Conservation (phyloP, 2,888 invertebrate genomes). For the Balanococcus diminutus region DNA sequence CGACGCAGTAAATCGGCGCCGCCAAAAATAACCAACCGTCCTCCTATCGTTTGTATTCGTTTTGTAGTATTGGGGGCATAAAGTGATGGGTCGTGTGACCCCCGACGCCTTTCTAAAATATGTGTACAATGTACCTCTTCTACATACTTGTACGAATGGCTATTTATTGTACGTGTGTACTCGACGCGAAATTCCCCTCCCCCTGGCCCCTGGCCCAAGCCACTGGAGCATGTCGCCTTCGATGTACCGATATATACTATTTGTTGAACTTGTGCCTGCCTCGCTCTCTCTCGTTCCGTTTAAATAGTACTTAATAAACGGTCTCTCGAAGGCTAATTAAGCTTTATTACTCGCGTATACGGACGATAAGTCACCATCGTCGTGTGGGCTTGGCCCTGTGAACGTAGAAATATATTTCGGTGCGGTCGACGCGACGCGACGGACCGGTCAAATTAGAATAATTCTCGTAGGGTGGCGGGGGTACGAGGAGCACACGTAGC, state of each 20-base stretch:
- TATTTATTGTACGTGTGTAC: no score
- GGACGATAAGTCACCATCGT: not conserved
- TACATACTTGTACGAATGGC: no score
- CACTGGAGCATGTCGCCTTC: not conserved
- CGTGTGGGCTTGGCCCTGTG: not conserved
- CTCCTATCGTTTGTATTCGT: not conserved
- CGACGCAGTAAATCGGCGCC: conserved; percentile 42
- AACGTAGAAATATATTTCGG: not conserved
- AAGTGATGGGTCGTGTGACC: not conserved
- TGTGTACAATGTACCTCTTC: not conserved
- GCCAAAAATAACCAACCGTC: conserved; percentile 26
- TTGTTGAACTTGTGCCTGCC: not conserved
- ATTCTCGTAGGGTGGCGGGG: not conserved
- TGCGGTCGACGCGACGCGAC: no score
- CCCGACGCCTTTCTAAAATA: not conserved
- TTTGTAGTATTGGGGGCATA: not conserved
- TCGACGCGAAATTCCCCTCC: no score
- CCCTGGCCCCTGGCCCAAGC: no score
- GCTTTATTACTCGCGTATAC: conserved; percentile 33
- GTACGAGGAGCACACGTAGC: no score
- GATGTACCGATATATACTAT: not conserved
- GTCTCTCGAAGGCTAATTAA: conserved; percentile 15
- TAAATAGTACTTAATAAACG: not conserved
- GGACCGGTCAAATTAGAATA: conserved; percentile 37
- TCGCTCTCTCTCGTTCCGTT: no score